Evolutionary conservation across 2,797 vertebrate genomes (phyloP).

Genomic region (Crenichthys baileyi): DNA sequence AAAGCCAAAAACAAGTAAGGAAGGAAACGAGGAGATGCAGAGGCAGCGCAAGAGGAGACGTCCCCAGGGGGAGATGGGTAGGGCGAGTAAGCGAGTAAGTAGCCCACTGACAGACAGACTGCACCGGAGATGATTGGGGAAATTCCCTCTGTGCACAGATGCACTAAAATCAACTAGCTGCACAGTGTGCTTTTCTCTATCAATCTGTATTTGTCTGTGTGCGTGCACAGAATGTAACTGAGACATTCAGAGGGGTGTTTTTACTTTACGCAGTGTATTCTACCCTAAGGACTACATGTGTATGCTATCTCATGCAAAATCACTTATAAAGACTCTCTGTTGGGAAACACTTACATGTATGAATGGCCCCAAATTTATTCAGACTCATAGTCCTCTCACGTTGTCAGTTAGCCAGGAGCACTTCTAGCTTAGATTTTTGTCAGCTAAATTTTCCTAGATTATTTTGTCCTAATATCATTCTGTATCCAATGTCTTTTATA

Average conservation of each 20-base stretch:
- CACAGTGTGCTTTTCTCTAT: constrained; percentile 37
- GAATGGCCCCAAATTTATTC: constrained; percentile 47
- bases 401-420: constrained; percentile 55
- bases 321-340: constrained; percentile 66
- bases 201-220: constrained; percentile 25
- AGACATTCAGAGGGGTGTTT: constrained; percentile 68
- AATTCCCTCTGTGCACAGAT: constrained; percentile 78
- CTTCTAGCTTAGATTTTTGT: constrained; percentile 50
- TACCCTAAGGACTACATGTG: constrained; percentile 68
- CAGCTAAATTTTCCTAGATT: constrained; percentile 47
- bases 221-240: constrained; percentile 49
- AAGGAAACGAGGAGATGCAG: constrained; percentile 65
- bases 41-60: constrained; percentile 71
- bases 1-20: constrained; percentile 66
- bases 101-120: constrained; percentile 73
- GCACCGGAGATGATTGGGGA: constrained; percentile 77
- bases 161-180: constrained; percentile 81
- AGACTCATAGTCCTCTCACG: constrained; percentile 54
- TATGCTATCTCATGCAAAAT: constrained; percentile 74
- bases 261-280: constrained; percentile 65
- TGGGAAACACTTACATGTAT: constrained; percentile 34
- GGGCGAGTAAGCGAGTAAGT: constrained; percentile 68
- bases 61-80: constrained; percentile 64
- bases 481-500: constrained; percentile 51
- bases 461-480: constrained; percentile 61